phyloP scores from a whole-genome alignment of 2,888 invertebrate genomes.

The Habroteleia sp. region DNA sequence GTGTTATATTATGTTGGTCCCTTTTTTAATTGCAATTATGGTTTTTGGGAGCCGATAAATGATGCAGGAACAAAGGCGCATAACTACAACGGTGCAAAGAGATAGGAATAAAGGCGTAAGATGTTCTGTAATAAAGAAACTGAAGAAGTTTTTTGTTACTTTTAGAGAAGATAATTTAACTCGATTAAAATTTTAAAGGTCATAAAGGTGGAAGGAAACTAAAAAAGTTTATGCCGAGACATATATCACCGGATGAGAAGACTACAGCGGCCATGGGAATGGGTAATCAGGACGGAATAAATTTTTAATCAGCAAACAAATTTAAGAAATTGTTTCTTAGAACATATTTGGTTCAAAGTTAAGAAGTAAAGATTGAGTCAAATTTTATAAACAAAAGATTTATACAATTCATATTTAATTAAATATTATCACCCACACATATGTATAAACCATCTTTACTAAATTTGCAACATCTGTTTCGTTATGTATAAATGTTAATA shows the following conservation, averaged over 20 bases:
- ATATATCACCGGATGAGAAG: constrained; percentile 21
- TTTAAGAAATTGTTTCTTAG: too few species aligned
- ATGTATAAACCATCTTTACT: too few species aligned
- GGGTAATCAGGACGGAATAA: background rate
- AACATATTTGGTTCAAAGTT: too few species aligned
- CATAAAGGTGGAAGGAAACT: constrained; percentile 41
- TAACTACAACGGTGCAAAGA: constrained; percentile 3
- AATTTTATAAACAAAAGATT: too few species aligned
- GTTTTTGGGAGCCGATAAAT: too few species aligned
- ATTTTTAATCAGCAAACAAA: constrained; percentile 31
- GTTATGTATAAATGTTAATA: too few species aligned
- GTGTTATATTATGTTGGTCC: too few species aligned
- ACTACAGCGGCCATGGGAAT: background rate
- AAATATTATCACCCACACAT: too few species aligned
- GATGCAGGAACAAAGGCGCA: constrained; percentile 4
- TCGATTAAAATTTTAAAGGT: constrained; percentile 47
- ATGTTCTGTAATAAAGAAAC: constrained; percentile 16
- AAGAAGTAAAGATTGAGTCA: too few species aligned
- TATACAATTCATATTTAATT: too few species aligned
- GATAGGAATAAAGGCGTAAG: constrained; percentile 7
- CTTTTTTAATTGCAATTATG: too few species aligned
- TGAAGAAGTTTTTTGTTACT: constrained; percentile 39
- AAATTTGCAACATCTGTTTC: too few species aligned
- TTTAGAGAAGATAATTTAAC: constrained; percentile 38
- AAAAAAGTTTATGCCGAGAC: constrained; percentile 40